Conservation (phyloP, 2,113 vertebrate genomes). For the Dromaius novaehollandiae region DNA sequence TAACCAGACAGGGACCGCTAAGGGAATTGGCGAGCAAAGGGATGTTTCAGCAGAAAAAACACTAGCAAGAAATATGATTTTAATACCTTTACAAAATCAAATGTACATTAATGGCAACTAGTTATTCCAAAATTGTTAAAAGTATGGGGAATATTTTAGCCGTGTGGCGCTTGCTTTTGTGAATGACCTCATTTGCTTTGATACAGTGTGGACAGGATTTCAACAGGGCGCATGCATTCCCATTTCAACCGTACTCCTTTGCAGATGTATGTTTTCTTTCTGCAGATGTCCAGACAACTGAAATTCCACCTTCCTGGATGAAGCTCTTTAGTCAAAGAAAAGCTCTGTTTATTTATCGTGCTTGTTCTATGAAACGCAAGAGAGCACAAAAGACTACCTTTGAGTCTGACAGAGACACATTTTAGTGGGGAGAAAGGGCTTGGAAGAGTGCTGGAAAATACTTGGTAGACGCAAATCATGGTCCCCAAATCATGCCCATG, state of each 20-base stretch:
- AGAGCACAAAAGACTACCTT: not conserved
- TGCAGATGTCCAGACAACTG: not conserved
- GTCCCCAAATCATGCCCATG: not conserved
- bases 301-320: not conserved
- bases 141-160: accelerated
- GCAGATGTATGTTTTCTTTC: not conserved
- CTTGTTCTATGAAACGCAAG: not conserved
- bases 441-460: not conserved
- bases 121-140: not conserved
- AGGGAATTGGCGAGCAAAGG: not conserved
- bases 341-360: not conserved
- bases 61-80: not conserved
- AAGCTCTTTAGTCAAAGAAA: not conserved
- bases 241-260: not conserved
- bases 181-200: not conserved
- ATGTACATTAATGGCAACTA: not conserved
- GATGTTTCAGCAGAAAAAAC: not conserved
- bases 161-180: not conserved
- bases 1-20: not conserved
- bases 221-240: not conserved
- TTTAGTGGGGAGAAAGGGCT: not conserved
- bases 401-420: not conserved
- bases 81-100: not conserved
- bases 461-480: not conserved
- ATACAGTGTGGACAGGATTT: not conserved